Conservation (phyloP, 2,797 vertebrate genomes). For the Cheirogaleus major region DNA sequence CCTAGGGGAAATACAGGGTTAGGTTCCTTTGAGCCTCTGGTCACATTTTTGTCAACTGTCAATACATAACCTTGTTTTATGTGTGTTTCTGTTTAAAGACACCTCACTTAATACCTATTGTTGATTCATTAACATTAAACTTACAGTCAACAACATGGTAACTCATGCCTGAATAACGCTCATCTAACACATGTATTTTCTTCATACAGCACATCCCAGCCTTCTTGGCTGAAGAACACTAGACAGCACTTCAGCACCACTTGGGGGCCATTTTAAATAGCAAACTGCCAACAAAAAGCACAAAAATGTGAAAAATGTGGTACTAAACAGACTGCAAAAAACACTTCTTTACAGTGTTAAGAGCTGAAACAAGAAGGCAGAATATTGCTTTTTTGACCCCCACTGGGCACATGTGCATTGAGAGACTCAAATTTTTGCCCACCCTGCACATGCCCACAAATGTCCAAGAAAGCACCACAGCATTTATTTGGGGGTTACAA, state of each 20-base stretch:
- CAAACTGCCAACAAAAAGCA: background rate
- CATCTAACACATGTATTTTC: background rate
- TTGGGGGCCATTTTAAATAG: background rate
- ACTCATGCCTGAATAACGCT: background rate
- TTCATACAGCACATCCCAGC: background rate
- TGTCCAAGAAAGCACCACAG: background rate
- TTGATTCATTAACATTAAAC: background rate
- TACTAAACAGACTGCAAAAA: background rate
- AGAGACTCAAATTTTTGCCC: background rate
- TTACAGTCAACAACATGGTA: background rate
- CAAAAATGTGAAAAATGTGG: background rate
- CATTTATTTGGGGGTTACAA: background rate
- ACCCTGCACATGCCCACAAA: background rate
- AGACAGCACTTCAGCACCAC: background rate
- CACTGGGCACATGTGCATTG: background rate
- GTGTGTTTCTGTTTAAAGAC: constrained; percentile 19
- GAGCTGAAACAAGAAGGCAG: background rate
- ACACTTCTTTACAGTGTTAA: background rate
- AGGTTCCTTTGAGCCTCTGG: background rate
- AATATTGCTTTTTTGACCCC: background rate
- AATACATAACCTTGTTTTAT: background rate
- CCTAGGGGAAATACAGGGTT: background rate
- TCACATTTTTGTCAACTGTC: background rate
- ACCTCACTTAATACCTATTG: background rate
- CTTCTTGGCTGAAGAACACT: background rate